These are phyloP conservation scores for Eustalomyia histrio DNA, from an alignment of 2,888 invertebrate genomes.

Conservation along the genomic window DNA sequence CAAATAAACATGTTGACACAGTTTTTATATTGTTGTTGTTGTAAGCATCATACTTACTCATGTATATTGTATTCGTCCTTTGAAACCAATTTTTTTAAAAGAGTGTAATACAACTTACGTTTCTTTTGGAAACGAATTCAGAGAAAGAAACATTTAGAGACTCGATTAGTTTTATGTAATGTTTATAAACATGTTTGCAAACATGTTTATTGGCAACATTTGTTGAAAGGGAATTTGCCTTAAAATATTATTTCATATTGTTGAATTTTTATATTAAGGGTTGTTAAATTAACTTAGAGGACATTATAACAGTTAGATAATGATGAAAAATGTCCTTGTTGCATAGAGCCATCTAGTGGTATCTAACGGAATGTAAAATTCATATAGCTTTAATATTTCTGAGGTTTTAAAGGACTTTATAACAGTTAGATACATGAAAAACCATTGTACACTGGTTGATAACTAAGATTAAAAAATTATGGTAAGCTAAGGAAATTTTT, in stretches of 20 bases:
- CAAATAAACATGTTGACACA: constrained; percentile 66
- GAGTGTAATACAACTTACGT: background rate
- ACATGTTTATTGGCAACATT: background rate
- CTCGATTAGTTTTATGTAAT: background rate
- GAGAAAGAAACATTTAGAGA: background rate
- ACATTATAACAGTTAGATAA: constrained; percentile 46
- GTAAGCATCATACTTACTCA: constrained; percentile 28
- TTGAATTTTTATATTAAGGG: constrained; percentile 1
- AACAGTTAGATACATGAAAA: constrained; percentile 1
- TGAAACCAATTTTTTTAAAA: background rate
- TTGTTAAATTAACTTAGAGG: background rate
- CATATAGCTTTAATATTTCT: background rate
- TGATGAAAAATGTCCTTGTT: background rate
- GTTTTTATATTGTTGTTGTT: constrained; percentile 42
- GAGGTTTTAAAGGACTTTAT: background rate
- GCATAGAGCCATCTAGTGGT: constrained; percentile 15
- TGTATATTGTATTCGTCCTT: background rate
- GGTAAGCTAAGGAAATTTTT: background rate
- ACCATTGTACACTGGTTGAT: background rate
- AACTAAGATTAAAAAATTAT: background rate
- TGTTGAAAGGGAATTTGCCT: background rate
- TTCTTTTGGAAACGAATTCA: background rate
- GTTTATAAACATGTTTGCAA: constrained; percentile 21
- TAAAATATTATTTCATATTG: constrained; percentile 14
- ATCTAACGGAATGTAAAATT: background rate